Evolutionary conservation across 2,888 invertebrate genomes (phyloP), one percentile per base, ranked within the genome.

Genomic region (Anodontia alba): DNA sequence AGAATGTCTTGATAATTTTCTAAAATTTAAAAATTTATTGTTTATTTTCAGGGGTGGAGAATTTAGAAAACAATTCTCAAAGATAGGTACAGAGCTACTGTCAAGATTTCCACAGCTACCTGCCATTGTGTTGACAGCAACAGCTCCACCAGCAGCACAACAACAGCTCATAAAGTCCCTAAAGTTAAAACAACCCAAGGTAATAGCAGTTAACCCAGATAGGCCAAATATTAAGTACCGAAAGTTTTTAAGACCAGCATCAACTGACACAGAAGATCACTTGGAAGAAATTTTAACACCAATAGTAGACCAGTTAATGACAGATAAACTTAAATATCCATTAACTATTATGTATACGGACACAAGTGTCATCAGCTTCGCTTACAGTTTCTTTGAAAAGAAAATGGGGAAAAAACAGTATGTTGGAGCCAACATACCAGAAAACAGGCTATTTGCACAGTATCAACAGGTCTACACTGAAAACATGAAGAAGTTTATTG

Each of bases 401-500:
- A 49, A 73, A 31, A 51, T 86, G 46, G 62, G 66, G 36, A 36
- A 57, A 36, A 42, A 36, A 7, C 76, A 84, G 71, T 84, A 78
- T 62, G 5, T 71, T 29, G 73, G 73, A 20, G 73, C 80, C 23
- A 33, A 66, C 1, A 76, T 76, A 33, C 84, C 87, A 29, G 78
- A 85, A 72, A 82, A 81, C 49, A 71, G 67, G 67, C 66, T 85
- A 8, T 81, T 85, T 78, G 83, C 80, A 7, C 81, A 83, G 67
- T 87, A 83, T 67, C 83, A 87, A 38, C 57, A 66, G 20, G 72
- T 76, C 17, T 87, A 85, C 42, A 82, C 84, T n/a, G n/a, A n/a
- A n/a, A 71, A 77, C 36, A 87, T 87, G 86, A 87, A 87, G 49
- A 62, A 49, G 12, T 71, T 73, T 17, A 87, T 85, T 49, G 67